Conservation (phyloP, 2,797 vertebrate species). For the Cuculus canorus region DNA sequence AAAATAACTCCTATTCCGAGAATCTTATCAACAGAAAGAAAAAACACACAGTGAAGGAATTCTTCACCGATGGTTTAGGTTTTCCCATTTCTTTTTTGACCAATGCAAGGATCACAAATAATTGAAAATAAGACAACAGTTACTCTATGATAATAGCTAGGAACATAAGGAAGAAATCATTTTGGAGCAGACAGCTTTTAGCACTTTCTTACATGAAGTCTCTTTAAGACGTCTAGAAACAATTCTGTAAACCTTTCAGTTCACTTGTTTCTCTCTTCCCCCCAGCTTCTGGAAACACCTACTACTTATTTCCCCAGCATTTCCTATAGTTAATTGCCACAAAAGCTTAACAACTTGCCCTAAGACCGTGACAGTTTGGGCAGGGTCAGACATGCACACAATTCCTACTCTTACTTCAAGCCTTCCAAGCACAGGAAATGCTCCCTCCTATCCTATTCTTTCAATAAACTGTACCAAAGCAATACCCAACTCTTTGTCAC, state of each 20-base stretch:
- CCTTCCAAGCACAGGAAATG: rapidly evolving
- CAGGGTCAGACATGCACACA: rapidly evolving
- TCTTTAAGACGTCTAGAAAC: neutral
- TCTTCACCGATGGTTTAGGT: neutral
- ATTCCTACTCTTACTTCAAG: neutral
- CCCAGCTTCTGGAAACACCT: rapidly evolving
- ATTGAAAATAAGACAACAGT: neutral
- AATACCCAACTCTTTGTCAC: neutral
- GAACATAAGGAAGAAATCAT: neutral
- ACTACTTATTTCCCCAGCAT: neutral
- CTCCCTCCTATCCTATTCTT: neutral
- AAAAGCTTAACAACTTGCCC: neutral
- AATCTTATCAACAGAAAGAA: neutral
- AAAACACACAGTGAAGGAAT: neutral
- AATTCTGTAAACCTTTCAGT: neutral
- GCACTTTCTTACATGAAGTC: neutral
- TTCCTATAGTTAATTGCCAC: neutral
- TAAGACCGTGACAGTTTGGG: neutral
- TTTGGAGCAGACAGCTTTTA: neutral
- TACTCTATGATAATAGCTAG: neutral
- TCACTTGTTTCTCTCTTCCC: neutral
- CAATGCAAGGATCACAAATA: neutral
- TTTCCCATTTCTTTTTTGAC: neutral
- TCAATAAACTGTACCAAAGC: neutral
- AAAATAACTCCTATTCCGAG: neutral